Conservation (phyloP, 2,797 vertebrate genomes). For the Psittacula derbiana region DNA sequence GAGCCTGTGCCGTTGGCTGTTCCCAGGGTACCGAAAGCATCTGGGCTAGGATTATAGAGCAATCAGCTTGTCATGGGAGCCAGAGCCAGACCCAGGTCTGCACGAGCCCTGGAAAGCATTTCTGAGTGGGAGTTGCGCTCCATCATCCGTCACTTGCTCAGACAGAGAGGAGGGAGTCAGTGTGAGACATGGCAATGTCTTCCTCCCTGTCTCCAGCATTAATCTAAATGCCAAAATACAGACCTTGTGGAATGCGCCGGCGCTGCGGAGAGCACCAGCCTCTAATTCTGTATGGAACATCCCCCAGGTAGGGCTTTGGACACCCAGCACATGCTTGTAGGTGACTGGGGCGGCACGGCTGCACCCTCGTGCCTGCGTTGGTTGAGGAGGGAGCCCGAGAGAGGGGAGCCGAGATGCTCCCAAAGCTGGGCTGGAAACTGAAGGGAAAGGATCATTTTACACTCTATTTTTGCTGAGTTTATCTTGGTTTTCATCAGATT, state of each 20-base stretch:
- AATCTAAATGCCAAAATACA: conserved; percentile 70
- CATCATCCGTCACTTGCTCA: conserved; percentile 44
- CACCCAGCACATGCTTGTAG: conserved; percentile 60
- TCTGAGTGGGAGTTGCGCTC: conserved; percentile 47
- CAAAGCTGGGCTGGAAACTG: neutral
- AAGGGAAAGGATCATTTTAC: conserved; percentile 46
- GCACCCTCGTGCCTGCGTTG: conserved; percentile 51
- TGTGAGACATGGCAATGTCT: conserved; percentile 54
- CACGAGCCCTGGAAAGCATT: neutral
- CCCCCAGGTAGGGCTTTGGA: conserved; percentile 74
- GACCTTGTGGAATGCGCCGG: conserved; percentile 65
- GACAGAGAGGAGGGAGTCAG: conserved; percentile 41
- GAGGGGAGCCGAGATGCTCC: neutral
- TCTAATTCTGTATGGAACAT: conserved; percentile 71
- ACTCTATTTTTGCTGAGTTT: conserved; percentile 66
- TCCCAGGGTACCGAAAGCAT: neutral
- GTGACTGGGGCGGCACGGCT: conserved; percentile 44
- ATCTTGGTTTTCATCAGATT: conserved; percentile 66
- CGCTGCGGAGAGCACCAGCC: conserved; percentile 62
- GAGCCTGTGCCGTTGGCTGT: neutral
- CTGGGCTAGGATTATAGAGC: neutral
- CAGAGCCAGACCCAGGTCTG: neutral
- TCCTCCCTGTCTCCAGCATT: conserved; percentile 71
- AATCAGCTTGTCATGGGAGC: neutral
- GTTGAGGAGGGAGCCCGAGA: conserved; percentile 69